These are phyloP conservation scores for Andinoacara biseriatus DNA, from an alignment of 2,113 vertebrate species.

Conservation along the genomic window DNA sequence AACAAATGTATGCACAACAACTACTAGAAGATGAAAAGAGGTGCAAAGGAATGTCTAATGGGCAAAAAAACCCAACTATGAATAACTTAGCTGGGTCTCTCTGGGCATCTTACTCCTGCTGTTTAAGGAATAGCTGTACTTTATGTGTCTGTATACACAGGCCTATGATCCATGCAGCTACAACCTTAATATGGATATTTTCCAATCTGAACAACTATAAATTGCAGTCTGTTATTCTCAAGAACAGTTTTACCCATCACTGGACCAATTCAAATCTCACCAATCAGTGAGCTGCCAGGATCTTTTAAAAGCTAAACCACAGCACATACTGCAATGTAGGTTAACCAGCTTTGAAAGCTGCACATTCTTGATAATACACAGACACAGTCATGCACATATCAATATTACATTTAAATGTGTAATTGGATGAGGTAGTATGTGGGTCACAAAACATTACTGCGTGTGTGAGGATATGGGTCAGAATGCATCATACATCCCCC, in stretches of 20 bases:
- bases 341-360: not conserved
- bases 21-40: not conserved
- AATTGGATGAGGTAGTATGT: constrained; percentile 54
- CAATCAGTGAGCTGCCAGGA: not conserved
- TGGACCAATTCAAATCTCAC: not conserved
- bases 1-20: not conserved
- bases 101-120: not conserved
- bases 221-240: not conserved
- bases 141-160: not conserved
- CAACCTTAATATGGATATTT: not conserved
- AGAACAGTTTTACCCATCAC: not conserved
- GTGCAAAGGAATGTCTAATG: not conserved
- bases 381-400: not conserved
- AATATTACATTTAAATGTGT: constrained; percentile 21
- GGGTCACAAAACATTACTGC: constrained; percentile 60
- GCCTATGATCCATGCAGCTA: not conserved
- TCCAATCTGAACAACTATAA: not conserved
- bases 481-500: constrained; percentile 63
- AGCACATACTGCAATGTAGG: not conserved
- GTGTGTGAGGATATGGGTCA: constrained; percentile 67
- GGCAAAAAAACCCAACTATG: not conserved
- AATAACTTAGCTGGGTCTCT: not conserved
- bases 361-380: not conserved
- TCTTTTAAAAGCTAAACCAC: not conserved
- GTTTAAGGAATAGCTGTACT: not conserved